Conservation (phyloP, 1,140 invertebrate species). For the Hypsibius dujardini region DNA sequence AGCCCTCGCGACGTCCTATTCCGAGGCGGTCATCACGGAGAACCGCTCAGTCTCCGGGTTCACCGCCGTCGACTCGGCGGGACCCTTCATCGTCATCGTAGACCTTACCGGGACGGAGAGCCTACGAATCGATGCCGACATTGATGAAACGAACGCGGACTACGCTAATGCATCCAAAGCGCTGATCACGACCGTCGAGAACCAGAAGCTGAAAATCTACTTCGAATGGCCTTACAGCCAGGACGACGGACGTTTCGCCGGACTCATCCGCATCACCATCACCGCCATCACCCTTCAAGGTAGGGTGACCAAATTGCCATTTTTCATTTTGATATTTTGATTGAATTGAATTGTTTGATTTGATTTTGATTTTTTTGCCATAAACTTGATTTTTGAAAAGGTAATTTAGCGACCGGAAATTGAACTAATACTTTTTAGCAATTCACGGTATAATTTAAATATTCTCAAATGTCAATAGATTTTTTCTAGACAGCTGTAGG, state of each 20-base stretch:
- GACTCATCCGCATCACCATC: slow-evolving; percentile 5
- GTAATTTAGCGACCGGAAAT: too few species aligned
- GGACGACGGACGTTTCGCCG: not conserved
- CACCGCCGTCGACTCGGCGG: not conserved
- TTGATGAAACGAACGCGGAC: not conserved
- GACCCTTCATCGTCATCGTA: slow-evolving; percentile 6
- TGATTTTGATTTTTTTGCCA: too few species aligned
- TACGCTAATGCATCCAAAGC: not conserved
- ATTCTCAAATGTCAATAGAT: too few species aligned
- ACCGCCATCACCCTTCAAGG: not conserved
- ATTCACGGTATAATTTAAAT: too few species aligned
- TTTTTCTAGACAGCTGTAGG: too few species aligned
- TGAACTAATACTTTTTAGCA: too few species aligned
- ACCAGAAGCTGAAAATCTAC: not conserved
- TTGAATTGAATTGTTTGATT: too few species aligned
- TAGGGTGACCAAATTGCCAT: not conserved
- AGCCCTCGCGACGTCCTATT: too few species aligned
- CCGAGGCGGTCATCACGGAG: too few species aligned
- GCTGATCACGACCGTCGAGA: not conserved
- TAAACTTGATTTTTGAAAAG: too few species aligned
- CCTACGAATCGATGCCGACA: not conserved
- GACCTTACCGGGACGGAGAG: not conserved
- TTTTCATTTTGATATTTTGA: too few species aligned
- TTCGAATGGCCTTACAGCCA: not conserved
- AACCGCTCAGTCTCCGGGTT: not conserved